Base-by-base conservation (phyloP, 2,888 invertebrate species). In the Cotesia congregata region DNA sequence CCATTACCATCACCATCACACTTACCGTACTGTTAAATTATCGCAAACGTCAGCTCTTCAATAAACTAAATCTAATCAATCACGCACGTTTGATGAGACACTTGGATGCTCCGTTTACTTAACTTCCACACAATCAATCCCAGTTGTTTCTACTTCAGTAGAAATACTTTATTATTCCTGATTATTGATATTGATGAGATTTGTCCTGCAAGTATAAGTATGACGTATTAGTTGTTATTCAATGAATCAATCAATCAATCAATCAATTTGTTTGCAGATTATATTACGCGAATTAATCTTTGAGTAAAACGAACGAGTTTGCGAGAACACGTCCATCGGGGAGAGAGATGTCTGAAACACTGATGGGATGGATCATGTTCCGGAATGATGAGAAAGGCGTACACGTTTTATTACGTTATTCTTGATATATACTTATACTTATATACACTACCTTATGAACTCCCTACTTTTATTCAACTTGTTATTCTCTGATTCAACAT, bases 311-410 rank as follows among this genome's bases (percentile, higher is more conserved):
- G 50, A 38, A 68, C 61, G 39, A 67, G 71, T 67, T 78, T 75
- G 80, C 77, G 73, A 80, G 77, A 83, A 80, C 82, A 82, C 85
- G 83, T 86, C 88, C 87, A 88, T 88, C 86, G 85, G 83, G 82
- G 81, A 82, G 82, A 82, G 82, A 85, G 83, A 85, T 85, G 85
- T 82, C 83, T 83, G 85, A 83, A 85, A 83, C 83, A 88, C 88
- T 88, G 87, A 83, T 50, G 79, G 76, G 78, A 71, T 74, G 72
- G 50, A 71, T 75, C 74, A 67, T 78, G 80, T 77, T 82, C 81
- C 81, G 70, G 76, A 72, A 69, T 79, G 78, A 77, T 83, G 86
- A 83, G 86, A 87, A 86, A 88, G 87, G 84, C 85, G 75, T 67
- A 39, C 71, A 59, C 72, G 86, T 86, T 83, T 85, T 85, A 80